Evolutionary conservation across 2,888 invertebrate genomes (phyloP), one percentile per base, ranked within the genome.

Genomic region (Antheraea yamamai): DNA sequence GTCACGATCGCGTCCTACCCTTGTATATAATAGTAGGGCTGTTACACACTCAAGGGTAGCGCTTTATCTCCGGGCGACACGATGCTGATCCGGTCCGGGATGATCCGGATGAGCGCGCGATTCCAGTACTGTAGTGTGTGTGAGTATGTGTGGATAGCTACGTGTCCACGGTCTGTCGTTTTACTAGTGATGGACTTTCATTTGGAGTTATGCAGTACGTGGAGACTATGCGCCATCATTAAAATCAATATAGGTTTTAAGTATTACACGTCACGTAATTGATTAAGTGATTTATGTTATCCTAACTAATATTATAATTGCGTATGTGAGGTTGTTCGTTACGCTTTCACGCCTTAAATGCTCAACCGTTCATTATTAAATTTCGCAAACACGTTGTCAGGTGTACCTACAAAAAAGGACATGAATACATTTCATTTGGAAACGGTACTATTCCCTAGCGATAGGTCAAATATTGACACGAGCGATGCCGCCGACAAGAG

Each of bases 61-160:
- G 91, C 88, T 93, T 94, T 94, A 94, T 94, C 93, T 93, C 90
- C 88, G 88, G 84, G 88, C 91, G 91, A 92, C 94, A 93, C 93
- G 91, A 89, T 89, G 89, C 87, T 93, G 91, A 94, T 93, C 94
- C 90, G 88, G 75, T 81, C 81, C 83, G 84, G 89, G 93, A 90
- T 94, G 82, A 94, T 93, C 94, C 93, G 94, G 94, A 94, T 94
- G 85, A 93, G 87, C 90, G 85, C 81, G 79, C 84, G 86, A 89
- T 88, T 88, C 87, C 84, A 85, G 80, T 86, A 81, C 81, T 82
- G 80, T 82, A 55, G 82, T 82, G 83, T 86, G 87, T 83, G 87
- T 85, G 84, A 79, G 76, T 12, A 12, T 47, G 30, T 16, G 64
- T 30, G 26, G 30, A 66, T 66, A 26, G 23, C 10, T 61, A 23